phyloP scores from a whole-genome alignment of 2,797 vertebrate species.

The Rhabdomys pumilio region DNA sequence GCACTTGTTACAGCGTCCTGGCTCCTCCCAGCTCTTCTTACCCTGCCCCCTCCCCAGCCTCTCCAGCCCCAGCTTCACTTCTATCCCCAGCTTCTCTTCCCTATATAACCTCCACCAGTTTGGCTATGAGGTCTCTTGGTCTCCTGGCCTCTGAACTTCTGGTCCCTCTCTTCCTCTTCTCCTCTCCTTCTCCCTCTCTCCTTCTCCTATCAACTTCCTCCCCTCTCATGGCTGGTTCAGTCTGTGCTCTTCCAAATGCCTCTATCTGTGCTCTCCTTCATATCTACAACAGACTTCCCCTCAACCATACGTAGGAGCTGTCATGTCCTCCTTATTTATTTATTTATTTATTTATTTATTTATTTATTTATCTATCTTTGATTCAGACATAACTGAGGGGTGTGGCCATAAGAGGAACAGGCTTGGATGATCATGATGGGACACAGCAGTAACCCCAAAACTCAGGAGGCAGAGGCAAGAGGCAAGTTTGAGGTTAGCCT shows the following conservation, averaged over 20 bases:
- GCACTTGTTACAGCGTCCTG: neutral
- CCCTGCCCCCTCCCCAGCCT: neutral
- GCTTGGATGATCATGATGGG: neutral
- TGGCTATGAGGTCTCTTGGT: neutral
- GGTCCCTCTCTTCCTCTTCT: rapidly evolving
- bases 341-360: no score
- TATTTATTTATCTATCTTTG: neutral
- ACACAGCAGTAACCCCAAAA: neutral
- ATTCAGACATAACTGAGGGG: neutral
- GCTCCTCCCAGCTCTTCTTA: neutral
- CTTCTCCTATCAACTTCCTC: rapidly evolving
- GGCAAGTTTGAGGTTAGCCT: neutral
- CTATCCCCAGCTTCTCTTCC: neutral
- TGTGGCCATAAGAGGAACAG: neutral
- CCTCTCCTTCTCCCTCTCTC: neutral
- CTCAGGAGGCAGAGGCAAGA: neutral
- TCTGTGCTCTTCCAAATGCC: neutral
- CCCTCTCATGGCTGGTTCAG: neutral
- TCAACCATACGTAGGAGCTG: neutral
- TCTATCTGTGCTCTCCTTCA: neutral
- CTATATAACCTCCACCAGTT: neutral
- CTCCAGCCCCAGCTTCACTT: neutral
- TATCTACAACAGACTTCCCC: neutral
- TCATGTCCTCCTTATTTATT: neutral
- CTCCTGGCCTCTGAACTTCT: neutral